Evolutionary conservation across 2,797 vertebrate genomes (phyloP), one percentile per base, ranked within the genome.

Genomic region (Rhinogobio ventralis): DNA sequence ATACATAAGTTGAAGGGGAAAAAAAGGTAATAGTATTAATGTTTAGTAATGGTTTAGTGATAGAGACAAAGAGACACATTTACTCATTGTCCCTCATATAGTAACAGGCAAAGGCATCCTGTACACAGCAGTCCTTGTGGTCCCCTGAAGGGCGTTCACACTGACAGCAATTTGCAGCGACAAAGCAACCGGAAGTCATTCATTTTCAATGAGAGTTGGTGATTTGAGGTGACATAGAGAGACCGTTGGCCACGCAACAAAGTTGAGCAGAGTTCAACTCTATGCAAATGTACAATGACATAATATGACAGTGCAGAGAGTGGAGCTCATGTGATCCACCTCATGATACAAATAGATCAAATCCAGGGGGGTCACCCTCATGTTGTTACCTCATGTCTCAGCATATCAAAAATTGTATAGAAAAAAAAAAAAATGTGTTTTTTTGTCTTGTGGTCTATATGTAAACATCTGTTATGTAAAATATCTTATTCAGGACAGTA

Each of bases 161-260:
- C 42, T 85, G 83, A 85, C 76, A 79, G 42, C 76, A 17, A 85
- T 85, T 79, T 71, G 30, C 28, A 62, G 66, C 1, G 67, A 79
- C 83, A 84, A 79, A 84, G 75, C 67, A 39, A 85, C 76, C 23
- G 42, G 53, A 85, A 85, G 79, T 81, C 79, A 81, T 81, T 81
- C 49, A 53, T 81, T 81, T 81, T 69, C 66, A 68, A 42, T 55
- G 79, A 45, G 79, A 69, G 51, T 51, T 71, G 79, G 23, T 57
- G 42, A 85, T 79, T 20, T 64, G 67, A 85, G 53, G 53, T 14
- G 55, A 79, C 83, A 53, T 49, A 51, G 55, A 79, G 55, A 62
- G 42, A 79, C 83, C 75, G 4, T 20, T 23, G 83, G 66, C 39
- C 15, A 72, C 72, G 75, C 53, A 51, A 51, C 28, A 62, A 14